Percentiles rank a stretch among this genome's conserved stretches.
Conservation (phyloP, 2,797 vertebrate genomes). For the Acrossocheilus fasciatus region DNA sequence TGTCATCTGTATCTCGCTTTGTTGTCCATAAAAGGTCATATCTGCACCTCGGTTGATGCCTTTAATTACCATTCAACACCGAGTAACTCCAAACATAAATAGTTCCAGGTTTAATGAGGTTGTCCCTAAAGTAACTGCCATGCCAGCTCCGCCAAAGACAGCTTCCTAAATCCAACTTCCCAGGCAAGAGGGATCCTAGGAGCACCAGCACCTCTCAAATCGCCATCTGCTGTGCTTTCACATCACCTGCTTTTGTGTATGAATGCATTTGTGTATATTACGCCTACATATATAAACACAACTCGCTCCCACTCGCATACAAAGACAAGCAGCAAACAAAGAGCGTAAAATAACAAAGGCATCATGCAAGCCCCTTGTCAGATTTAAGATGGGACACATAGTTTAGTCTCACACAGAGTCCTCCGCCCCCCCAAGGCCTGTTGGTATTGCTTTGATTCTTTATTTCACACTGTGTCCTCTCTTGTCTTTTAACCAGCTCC, state of each 20-base stretch:
- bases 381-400: constrained; percentile 73
- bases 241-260: constrained; percentile 55
- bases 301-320: constrained; percentile 60
- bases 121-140: constrained; percentile 68
- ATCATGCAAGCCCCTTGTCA: constrained; percentile 70
- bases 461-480: constrained; percentile 69
- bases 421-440: constrained; percentile 79
- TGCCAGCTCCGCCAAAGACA: constrained; percentile 74
- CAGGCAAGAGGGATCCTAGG: constrained; percentile 71
- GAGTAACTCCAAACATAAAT: constrained; percentile 72
- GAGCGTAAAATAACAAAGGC: constrained; percentile 60
- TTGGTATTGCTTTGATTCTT: constrained; percentile 82
- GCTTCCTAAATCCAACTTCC: constrained; percentile 72
- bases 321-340: constrained; percentile 62
- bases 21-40: constrained; percentile 66
- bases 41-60: constrained; percentile 69
- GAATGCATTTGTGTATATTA: constrained; percentile 57
- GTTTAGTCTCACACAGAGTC: constrained; percentile 77
- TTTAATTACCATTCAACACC: constrained; percentile 75
- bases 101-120: constrained; percentile 75
- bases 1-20: constrained; percentile 63
- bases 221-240: constrained; percentile 60
- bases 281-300: constrained; percentile 49
- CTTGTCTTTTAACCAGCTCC: constrained; percentile 60
- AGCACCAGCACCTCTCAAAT: constrained; percentile 49